These are phyloP conservation scores for Agrotis exclamationis DNA, from an alignment of 2,888 invertebrate genomes.

Conservation along the genomic window DNA sequence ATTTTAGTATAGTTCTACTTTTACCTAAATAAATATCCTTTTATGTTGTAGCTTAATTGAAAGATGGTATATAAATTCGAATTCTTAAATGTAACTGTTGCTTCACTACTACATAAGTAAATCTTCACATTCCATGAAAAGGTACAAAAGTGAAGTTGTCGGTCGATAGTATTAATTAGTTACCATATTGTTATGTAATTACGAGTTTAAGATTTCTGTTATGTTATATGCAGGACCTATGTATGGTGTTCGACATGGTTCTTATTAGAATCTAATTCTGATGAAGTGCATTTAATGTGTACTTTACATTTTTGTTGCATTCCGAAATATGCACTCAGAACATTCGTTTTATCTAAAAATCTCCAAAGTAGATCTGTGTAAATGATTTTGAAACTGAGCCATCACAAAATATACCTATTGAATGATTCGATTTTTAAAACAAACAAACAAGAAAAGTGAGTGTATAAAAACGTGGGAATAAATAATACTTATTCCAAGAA, in stretches of 20 bases:
- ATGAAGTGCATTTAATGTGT: conserved; percentile 17
- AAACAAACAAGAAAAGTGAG: no score
- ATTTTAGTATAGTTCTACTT: conserved; percentile 37
- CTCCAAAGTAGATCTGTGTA: conserved; percentile 19
- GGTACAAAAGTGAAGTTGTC: conserved; percentile 71
- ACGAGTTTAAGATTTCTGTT: conserved; percentile 62
- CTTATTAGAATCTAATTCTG: conserved; percentile 21
- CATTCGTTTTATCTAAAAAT: conserved; percentile 3
- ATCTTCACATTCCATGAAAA: conserved; percentile 62
- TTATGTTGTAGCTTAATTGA: conserved; percentile 21
- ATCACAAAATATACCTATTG: conserved; percentile 3
- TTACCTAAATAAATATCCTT: conserved; percentile 28
- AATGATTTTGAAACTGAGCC: not conserved
- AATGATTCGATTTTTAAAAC: not conserved
- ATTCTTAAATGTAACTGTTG: conserved; percentile 27
- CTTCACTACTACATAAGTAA: conserved; percentile 26
- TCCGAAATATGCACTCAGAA: conserved; percentile 9
- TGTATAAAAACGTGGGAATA: no score
- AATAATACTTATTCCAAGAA: conserved; percentile 15
- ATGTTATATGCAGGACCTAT: conserved; percentile 34
- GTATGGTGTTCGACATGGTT: conserved; percentile 48
- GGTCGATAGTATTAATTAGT: conserved; percentile 78
- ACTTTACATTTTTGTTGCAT: conserved; percentile 11
- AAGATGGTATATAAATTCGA: conserved; percentile 24
- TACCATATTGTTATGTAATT: conserved; percentile 74